Evolutionary conservation across 2,888 invertebrate genomes (phyloP).

Genomic region (Mythimna ferrago): DNA sequence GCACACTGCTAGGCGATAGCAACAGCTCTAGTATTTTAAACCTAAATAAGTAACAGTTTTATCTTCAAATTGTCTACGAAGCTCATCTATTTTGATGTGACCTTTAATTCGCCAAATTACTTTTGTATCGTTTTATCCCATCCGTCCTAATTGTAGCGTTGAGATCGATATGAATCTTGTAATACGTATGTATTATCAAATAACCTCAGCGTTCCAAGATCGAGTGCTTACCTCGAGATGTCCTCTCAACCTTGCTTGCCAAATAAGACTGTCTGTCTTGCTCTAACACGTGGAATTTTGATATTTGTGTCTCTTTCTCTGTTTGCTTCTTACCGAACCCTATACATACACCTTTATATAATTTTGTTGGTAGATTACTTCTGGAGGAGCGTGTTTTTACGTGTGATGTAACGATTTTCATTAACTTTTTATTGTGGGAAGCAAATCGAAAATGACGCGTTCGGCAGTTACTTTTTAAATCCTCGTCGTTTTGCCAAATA

Average conservation of each 20-base stretch:
- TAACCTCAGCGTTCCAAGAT: slow-evolving; percentile 59
- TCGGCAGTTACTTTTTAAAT: slow-evolving; percentile 45
- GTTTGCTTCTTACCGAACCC: slow-evolving; percentile 67
- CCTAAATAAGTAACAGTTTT: neutral
- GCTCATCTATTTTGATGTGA: neutral
- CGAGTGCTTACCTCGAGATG: slow-evolving; percentile 72
- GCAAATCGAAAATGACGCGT: slow-evolving; percentile 34
- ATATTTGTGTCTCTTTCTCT: slow-evolving; percentile 59
- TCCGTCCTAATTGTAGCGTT: neutral
- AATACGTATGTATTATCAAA: slow-evolving; percentile 55
- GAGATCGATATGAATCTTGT: slow-evolving; percentile 28
- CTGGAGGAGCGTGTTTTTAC: slow-evolving; percentile 62
- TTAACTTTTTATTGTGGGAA: slow-evolving; percentile 55
- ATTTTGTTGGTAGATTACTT: slow-evolving; percentile 70
- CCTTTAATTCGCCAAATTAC: slow-evolving; percentile 8
- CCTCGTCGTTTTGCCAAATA: slow-evolving; percentile 35
- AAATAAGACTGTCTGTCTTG: slow-evolving; percentile 69
- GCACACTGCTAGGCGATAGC: too few relatives aligned
- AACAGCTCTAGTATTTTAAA: too few relatives aligned
- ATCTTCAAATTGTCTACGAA: neutral
- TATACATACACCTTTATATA: slow-evolving; percentile 61
- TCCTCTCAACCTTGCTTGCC: slow-evolving; percentile 67
- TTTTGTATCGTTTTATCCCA: slow-evolving; percentile 5
- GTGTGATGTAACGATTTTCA: slow-evolving; percentile 64
- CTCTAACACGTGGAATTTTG: slow-evolving; percentile 49